These are phyloP conservation scores for Macrochelys suwanniensis DNA, from an alignment of 2,797 vertebrate genomes.

Conservation along the genomic window DNA sequence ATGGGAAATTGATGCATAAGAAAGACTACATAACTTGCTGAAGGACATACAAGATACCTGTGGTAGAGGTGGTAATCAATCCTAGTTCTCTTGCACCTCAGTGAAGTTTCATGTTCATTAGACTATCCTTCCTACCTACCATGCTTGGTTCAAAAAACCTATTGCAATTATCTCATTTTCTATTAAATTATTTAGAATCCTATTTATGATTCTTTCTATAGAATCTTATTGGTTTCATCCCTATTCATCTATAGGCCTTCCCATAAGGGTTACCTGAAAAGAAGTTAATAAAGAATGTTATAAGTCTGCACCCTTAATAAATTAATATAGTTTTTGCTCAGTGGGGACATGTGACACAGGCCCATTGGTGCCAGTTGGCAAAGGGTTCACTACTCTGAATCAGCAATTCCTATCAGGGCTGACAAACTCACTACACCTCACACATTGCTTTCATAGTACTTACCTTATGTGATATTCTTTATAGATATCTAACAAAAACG, in stretches of 20 bases:
- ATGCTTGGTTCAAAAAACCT: background rate
- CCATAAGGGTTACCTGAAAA: slow-evolving; percentile 7
- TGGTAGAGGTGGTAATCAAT: background rate
- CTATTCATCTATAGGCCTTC: background rate
- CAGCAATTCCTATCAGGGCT: background rate
- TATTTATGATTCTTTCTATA: background rate
- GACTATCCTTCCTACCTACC: background rate
- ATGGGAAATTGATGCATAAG: background rate
- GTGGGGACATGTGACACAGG: too few species aligned
- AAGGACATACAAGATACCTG: background rate
- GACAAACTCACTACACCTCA: background rate
- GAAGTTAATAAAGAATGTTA: background rate
- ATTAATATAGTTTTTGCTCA: background rate
- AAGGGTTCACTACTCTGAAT: background rate
- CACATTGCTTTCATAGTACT: background rate
- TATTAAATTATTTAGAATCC: background rate
- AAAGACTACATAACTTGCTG: background rate
- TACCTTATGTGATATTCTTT: too few species aligned
- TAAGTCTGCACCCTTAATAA: background rate
- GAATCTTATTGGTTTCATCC: background rate
- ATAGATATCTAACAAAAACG: background rate
- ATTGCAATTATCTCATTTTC: background rate
- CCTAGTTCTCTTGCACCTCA: background rate
- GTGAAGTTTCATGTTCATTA: background rate
- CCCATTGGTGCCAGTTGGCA: background rate